Percentiles rank a stretch among this genome's conserved stretches.
These are phyloP conservation scores for Vidua chalybeata DNA, from an alignment of 2,113 vertebrate genomes.

Conservation along the genomic window DNA sequence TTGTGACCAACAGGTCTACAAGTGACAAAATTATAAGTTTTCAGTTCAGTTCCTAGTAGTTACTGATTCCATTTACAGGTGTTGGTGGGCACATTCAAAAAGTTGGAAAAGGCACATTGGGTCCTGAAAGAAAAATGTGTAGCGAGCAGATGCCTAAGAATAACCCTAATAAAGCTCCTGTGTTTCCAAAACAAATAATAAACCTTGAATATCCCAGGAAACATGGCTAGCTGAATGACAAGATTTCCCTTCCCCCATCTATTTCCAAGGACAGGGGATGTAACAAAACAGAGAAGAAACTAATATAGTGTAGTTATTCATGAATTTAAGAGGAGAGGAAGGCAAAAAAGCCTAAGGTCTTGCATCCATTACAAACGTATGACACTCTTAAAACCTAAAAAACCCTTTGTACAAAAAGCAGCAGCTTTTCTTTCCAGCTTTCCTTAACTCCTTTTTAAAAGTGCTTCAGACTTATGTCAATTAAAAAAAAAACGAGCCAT, in stretches of 20 bases:
- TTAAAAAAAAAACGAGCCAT: not conserved
- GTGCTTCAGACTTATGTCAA: not conserved
- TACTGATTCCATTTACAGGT: not conserved
- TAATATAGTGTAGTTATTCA: not conserved
- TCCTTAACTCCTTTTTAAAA: not conserved
- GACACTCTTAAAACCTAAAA: not conserved
- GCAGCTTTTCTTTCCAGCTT: not conserved
- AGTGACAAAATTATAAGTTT: not conserved
- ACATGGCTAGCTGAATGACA: constrained; percentile 13
- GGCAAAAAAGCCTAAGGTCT: not conserved
- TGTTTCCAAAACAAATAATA: constrained; percentile 68
- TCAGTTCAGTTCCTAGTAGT: not conserved
- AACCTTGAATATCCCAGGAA: constrained; percentile 62
- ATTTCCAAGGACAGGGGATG: not conserved
- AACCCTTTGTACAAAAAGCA: not conserved
- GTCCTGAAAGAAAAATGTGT: constrained; percentile 16
- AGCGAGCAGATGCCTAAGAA: constrained; percentile 38
- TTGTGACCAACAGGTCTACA: not conserved
- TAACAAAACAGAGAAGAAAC: not conserved
- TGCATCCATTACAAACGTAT: not conserved
- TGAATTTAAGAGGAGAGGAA: not conserved
- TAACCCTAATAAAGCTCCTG: constrained; percentile 5
- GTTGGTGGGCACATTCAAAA: not conserved
- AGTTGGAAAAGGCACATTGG: not conserved
- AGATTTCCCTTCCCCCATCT: not conserved